phyloP scores from a whole-genome alignment of 2,888 invertebrate species.

The Elmis aenea region DNA sequence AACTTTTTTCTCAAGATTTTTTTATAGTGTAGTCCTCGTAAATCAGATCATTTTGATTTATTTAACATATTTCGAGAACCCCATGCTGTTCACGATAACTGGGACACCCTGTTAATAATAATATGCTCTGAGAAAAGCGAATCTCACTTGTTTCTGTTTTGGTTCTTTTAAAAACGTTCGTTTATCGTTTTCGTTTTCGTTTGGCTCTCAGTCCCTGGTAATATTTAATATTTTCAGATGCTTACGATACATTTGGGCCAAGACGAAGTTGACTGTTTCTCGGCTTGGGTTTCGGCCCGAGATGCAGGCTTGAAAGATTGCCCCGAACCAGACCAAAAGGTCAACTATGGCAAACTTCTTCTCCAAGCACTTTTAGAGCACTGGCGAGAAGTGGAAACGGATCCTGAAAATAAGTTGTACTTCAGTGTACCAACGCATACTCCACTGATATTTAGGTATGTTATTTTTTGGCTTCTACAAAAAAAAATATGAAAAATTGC shows the following conservation, averaged over 20 bases:
- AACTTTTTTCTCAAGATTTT: too few relatives aligned
- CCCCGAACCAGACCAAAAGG: constrained; percentile 74
- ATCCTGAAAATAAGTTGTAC: constrained; percentile 69
- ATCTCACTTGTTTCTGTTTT: too few relatives aligned
- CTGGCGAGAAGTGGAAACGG: constrained; percentile 72
- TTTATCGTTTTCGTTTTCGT: too few relatives aligned
- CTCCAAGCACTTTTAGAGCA: constrained; percentile 92
- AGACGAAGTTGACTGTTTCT: constrained; percentile 96
- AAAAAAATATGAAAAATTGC: too few relatives aligned
- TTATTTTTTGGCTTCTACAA: constrained; percentile 1
- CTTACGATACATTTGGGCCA: constrained; percentile 93
- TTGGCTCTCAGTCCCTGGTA: too few relatives aligned
- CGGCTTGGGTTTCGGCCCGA: constrained; percentile 97
- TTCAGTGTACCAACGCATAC: constrained; percentile 93
- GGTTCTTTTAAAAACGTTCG: too few relatives aligned
- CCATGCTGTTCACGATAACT: too few relatives aligned
- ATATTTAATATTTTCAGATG: constrained; percentile 66
- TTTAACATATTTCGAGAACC: too few relatives aligned
- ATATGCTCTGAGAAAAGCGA: too few relatives aligned
- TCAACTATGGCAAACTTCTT: constrained; percentile 92
- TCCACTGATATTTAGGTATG: constrained; percentile 87
- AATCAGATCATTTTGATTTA: too few relatives aligned
- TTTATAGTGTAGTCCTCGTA: too few relatives aligned
- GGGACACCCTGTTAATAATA: too few relatives aligned
- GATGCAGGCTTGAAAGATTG: constrained; percentile 74